Evolutionary conservation across 2,113 vertebrate genomes (phyloP).

Genomic region (Halichoerus grypus): DNA sequence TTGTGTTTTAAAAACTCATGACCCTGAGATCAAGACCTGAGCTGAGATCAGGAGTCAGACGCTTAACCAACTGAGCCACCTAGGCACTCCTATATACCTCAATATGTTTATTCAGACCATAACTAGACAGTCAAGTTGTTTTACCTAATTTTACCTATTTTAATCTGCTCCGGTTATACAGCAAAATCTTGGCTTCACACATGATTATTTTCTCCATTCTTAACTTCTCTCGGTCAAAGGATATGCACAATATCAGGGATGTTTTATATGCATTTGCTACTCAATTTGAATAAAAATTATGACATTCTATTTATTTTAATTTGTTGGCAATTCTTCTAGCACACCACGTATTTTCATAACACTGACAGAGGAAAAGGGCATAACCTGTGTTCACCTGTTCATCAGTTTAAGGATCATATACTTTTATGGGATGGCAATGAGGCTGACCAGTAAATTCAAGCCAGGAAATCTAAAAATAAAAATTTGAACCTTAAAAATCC

Average conservation of each 20-base stretch:
- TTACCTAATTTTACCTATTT: not conserved
- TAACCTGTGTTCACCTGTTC: not conserved
- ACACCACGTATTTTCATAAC: constrained; percentile 49
- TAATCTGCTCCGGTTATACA: not conserved
- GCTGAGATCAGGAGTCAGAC: not conserved
- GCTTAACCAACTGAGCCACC: not conserved
- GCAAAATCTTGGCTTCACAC: not conserved
- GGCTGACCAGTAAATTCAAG: not conserved
- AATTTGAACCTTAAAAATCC: constrained; percentile 14
- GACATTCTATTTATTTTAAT: not conserved
- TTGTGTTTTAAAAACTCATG: not conserved
- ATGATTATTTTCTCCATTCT: not conserved
- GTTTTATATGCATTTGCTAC: not conserved
- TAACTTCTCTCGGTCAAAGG: not conserved
- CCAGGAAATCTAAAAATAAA: not conserved
- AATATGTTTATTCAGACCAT: not conserved
- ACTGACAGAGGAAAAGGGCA: constrained; percentile 18
- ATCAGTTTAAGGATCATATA: not conserved
- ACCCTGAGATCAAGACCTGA: not conserved
- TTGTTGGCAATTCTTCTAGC: not conserved
- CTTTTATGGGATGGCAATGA: not conserved
- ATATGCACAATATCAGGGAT: not conserved
- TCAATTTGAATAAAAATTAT: constrained; percentile 11
- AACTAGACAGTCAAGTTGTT: not conserved
- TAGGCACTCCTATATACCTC: not conserved